phyloP scores from a whole-genome alignment of 1,140 invertebrate species.

The Drosophila rhopaloa region DNA sequence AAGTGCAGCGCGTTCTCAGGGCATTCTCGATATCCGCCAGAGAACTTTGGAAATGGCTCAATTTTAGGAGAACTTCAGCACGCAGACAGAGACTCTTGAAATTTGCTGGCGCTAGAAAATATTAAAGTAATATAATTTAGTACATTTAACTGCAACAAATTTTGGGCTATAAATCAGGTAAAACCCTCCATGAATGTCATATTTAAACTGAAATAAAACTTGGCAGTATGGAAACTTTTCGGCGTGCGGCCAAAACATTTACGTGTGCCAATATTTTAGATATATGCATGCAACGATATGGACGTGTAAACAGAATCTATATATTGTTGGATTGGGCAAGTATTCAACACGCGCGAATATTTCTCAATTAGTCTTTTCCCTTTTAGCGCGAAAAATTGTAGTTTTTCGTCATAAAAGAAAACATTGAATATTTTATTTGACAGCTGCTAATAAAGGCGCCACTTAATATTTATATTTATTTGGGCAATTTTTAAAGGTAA shows the following conservation, averaged over 20 bases:
- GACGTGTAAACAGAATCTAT: constrained; percentile 6
- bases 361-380: constrained; percentile 56
- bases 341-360: constrained; percentile 61
- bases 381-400: no score
- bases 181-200: constrained; percentile 57
- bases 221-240: constrained; percentile 31
- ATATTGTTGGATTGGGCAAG: constrained; percentile 13
- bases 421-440: constrained; percentile 13
- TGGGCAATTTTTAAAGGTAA: not conserved
- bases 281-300: constrained; percentile 4
- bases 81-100: constrained; percentile 89
- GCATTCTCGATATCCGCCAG: constrained; percentile 89
- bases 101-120: constrained; percentile 88
- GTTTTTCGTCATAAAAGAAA: no score
- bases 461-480: not conserved
- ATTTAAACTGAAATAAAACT: constrained; percentile 44
- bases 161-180: constrained; percentile 27
- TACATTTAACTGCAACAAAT: constrained; percentile 5
- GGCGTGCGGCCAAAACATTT: constrained; percentile 31
- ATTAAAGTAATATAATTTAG: constrained; percentile 20
- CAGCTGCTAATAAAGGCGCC: constrained; percentile 7
- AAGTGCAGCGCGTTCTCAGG: constrained; percentile 88
- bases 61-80: constrained; percentile 87
- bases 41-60: constrained; percentile 88
- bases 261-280: constrained; percentile 47